A percentile compares a stretch with the other conserved stretches of the same genome.
These are phyloP conservation scores for Eupsilia transversa DNA, from an alignment of 2,888 invertebrate species.

Conservation along the genomic window DNA sequence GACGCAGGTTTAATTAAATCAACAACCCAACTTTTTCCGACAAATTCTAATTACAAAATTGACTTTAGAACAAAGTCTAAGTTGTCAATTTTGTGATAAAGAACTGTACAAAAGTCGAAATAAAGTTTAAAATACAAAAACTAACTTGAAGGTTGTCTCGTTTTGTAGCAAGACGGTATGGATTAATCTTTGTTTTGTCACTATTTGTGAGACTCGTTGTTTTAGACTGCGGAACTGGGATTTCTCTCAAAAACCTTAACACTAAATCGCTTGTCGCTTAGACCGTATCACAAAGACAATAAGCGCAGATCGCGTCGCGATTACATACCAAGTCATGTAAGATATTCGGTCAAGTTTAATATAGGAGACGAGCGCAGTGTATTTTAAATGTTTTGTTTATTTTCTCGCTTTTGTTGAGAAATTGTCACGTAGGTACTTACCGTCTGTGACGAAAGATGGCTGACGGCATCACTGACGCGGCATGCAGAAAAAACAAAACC, in stretches of 20 bases:
- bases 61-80: no score
- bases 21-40: no score
- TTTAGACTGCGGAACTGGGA: background rate
- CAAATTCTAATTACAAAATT: no score
- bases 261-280: constrained; percentile 23
- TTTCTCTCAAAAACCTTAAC: background rate
- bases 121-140: no score
- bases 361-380: constrained; percentile 31
- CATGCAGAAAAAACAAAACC: no score
- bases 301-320: constrained; percentile 58
- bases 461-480: no score
- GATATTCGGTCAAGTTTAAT: constrained; percentile 68
- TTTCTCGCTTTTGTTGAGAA: constrained; percentile 25
- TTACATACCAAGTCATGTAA: constrained; percentile 58
- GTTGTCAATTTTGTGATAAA: no score
- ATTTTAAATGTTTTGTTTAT: constrained; percentile 48
- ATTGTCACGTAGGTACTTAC: constrained; percentile 23
- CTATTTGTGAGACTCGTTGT: background rate
- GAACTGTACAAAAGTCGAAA: no score
- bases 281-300: constrained; percentile 42
- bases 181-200: background rate
- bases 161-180: background rate
- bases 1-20: no score
- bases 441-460: constrained; percentile 14
- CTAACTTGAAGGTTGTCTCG: background rate